Conservation (phyloP, 2,797 vertebrate species). For the Gastrophryne carolinensis region DNA sequence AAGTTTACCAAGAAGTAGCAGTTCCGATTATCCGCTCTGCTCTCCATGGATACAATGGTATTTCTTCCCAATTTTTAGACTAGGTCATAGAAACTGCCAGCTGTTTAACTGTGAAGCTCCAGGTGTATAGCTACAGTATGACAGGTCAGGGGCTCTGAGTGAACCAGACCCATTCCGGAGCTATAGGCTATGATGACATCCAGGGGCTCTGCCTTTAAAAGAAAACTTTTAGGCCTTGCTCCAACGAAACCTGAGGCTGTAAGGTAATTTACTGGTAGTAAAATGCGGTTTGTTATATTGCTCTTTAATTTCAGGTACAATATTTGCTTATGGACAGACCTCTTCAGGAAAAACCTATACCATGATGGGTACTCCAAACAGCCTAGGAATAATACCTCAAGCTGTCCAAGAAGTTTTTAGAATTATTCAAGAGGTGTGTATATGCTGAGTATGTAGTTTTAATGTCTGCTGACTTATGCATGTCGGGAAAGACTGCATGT, state of each 20-base stretch:
- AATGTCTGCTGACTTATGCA: too few relatives aligned
- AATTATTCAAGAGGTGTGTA: slow-evolving; percentile 81
- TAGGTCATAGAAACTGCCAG: background rate
- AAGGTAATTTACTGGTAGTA: too few relatives aligned
- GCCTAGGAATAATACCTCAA: slow-evolving; percentile 82
- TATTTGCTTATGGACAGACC: slow-evolving; percentile 96
- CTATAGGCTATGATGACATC: too few relatives aligned
- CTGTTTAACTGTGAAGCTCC: background rate
- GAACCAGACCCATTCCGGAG: too few relatives aligned
- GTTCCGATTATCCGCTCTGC: slow-evolving; percentile 88
- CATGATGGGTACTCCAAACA: slow-evolving; percentile 84
- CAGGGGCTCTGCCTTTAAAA: too few relatives aligned
- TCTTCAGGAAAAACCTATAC: slow-evolving; percentile 95
- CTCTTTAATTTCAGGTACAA: slow-evolving; percentile 77
- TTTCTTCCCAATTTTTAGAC: background rate
- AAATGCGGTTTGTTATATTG: too few relatives aligned
- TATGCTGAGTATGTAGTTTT: too few relatives aligned
- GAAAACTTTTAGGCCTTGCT: too few relatives aligned
- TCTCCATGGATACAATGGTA: slow-evolving; percentile 91
- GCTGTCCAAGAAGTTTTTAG: slow-evolving; percentile 90
- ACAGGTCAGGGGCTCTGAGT: too few relatives aligned
- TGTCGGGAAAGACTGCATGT: too few relatives aligned
- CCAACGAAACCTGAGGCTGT: too few relatives aligned
- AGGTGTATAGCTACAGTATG: too few relatives aligned
- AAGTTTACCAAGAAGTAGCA: slow-evolving; percentile 85